Conservation (phyloP, 2,888 invertebrate species). For the Dryobota labecula region DNA sequence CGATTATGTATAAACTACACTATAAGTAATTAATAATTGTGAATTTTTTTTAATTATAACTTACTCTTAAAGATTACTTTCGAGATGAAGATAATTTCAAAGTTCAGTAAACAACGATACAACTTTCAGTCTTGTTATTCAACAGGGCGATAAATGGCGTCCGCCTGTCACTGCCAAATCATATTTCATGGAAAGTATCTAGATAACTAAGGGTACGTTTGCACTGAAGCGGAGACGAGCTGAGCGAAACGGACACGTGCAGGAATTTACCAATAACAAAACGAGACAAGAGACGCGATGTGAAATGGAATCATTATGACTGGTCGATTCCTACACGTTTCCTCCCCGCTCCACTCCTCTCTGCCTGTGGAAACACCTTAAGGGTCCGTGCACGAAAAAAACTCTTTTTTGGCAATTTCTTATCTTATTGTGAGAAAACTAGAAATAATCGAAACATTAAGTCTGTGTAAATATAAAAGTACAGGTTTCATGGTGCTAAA, state of each 20-base stretch:
- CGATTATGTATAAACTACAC: conserved; percentile 6
- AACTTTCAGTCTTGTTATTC: not conserved
- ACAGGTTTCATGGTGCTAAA: too few relatives aligned
- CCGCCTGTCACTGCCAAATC: not conserved
- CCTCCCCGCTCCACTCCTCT: not conserved
- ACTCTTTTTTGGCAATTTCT: too few relatives aligned
- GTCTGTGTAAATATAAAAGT: too few relatives aligned
- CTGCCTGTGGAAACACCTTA: not conserved
- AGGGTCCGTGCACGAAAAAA: too few relatives aligned
- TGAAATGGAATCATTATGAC: not conserved
- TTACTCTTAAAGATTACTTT: conserved; percentile 4
- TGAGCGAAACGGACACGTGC: not conserved
- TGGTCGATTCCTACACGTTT: not conserved
- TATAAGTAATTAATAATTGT: conserved; percentile 15
- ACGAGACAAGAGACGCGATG: not conserved
- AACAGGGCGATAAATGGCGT: not conserved
- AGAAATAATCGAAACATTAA: too few relatives aligned
- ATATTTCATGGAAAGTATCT: not conserved
- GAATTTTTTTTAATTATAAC: conserved; percentile 1
- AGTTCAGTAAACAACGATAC: not conserved
- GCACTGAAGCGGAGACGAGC: not conserved
- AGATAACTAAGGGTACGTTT: not conserved
- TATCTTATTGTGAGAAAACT: too few relatives aligned
- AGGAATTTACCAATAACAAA: conserved; percentile 1
- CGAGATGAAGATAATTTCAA: not conserved